Base-by-base conservation (phyloP, 1,140 invertebrate genomes). In the Pararge aegeria region DNA sequence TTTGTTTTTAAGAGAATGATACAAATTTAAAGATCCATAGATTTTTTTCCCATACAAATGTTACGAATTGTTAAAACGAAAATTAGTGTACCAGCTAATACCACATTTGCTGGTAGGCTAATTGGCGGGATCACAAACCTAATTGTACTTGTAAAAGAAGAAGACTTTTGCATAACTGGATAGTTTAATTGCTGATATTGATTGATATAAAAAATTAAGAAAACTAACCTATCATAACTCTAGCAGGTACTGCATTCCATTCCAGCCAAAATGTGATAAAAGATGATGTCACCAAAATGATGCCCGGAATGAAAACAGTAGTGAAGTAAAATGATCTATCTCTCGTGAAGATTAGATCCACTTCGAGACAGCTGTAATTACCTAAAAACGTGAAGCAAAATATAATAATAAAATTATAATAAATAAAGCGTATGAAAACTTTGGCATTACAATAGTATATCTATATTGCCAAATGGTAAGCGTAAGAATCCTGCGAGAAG, bases 241-340 rank as follows among this genome's bases (percentile, higher is more conserved):
- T 93, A 78, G 96, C 96, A 83, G 97, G 97, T 70, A 98, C 97
- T 63, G 97, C 97, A 91, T 98, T 98, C 96, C 97, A 97, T 92
- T 98, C 97, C 78, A 98, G 92, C 96, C 96, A 98, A 92, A 97
- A 97, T 70, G 92, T 93, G 80, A 91, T 91, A 86, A 98, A 98
- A 70, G 96, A 97, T 89, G 96, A 97, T 70, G 97, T 98, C 72
- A 98, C 97, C 88, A 98, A 93, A 91, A 98, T 97, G 86, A 98
- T 97, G 70, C 97, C 96, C 67, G 97, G 97, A 90, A 97, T 97
- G 91, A 98, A 98, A 87, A 98, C 97, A 73, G 97, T 98, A 68
- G 96, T 97, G 91, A 97, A 97, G 92, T 98, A 98, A 93, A 98
- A 98, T 77, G 96, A 96, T 92, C 96, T 93, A 92, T 98, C 97